Percentiles rank a stretch among this genome's conserved stretches.
Evolutionary conservation across 2,113 vertebrate genomes (phyloP).

Genomic region (Siniperca knerii): DNA sequence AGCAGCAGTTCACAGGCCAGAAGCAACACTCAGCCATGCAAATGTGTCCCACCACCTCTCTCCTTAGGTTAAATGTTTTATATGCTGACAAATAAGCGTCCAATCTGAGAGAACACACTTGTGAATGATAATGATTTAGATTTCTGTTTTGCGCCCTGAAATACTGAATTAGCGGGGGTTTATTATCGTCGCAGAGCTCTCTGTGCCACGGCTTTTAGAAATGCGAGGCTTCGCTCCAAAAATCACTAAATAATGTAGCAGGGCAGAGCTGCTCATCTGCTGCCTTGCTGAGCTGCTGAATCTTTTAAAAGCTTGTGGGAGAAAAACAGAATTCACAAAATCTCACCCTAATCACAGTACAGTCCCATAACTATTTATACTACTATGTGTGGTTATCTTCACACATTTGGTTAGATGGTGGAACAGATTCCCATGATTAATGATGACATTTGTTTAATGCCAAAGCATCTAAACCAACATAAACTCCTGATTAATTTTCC

Average conservation of each 20-base stretch:
- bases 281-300: background rate
- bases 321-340: background rate
- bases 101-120: background rate
- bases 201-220: background rate
- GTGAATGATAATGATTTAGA: background rate
- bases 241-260: conserved; percentile 1
- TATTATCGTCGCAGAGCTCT: background rate
- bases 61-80: background rate
- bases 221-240: background rate
- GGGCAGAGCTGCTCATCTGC: background rate
- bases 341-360: background rate
- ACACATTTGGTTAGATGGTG: background rate
- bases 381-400: background rate
- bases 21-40: background rate
- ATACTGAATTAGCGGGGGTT: background rate
- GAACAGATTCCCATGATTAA: conserved; percentile 40
- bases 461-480: conserved; percentile 31
- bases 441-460: background rate
- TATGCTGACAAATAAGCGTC: background rate
- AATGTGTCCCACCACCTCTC: background rate
- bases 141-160: background rate
- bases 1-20: conserved; percentile 4
- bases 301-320: background rate
- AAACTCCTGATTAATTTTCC: conserved; percentile 51
- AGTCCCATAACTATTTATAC: background rate